Evolutionary conservation across 2,888 invertebrate species (phyloP).

Genomic region (Andrena flavipes): DNA sequence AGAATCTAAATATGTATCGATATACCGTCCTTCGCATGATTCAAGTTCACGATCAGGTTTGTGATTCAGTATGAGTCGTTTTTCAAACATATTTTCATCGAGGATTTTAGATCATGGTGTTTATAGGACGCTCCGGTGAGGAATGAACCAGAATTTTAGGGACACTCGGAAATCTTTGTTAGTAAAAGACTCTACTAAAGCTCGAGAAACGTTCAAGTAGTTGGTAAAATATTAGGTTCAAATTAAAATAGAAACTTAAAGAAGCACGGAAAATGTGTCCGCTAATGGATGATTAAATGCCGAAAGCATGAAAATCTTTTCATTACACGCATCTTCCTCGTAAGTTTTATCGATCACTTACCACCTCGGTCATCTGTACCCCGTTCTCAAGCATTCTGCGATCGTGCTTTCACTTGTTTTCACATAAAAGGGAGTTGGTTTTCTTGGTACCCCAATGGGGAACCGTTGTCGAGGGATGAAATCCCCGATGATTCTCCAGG

Average conservation of each 20-base stretch:
- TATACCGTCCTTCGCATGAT: conserved; percentile 7
- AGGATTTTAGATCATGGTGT: no score
- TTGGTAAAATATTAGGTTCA: no score
- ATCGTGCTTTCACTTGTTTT: background rate
- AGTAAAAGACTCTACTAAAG: no score
- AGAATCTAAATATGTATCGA: conserved; percentile 36
- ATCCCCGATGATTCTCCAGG: background rate
- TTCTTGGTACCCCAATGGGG: background rate
- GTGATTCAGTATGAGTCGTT: background rate
- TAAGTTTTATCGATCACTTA: conserved; percentile 51
- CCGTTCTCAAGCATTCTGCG: conserved; percentile 55
- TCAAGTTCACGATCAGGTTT: conserved; percentile 34
- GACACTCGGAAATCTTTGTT: no score
- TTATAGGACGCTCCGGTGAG: no score
- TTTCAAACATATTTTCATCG: background rate
- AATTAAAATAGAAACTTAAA: no score
- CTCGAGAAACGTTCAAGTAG: no score
- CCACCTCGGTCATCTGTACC: conserved; percentile 69
- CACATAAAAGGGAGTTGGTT: background rate
- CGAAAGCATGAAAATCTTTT: background rate
- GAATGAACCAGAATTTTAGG: no score
- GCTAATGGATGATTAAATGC: no score
- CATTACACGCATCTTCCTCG: background rate
- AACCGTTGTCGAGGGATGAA: background rate
- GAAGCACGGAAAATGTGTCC: no score